Evolutionary conservation across 2,888 invertebrate genomes (phyloP).

Genomic region (Hofmannophila pseudospretella): DNA sequence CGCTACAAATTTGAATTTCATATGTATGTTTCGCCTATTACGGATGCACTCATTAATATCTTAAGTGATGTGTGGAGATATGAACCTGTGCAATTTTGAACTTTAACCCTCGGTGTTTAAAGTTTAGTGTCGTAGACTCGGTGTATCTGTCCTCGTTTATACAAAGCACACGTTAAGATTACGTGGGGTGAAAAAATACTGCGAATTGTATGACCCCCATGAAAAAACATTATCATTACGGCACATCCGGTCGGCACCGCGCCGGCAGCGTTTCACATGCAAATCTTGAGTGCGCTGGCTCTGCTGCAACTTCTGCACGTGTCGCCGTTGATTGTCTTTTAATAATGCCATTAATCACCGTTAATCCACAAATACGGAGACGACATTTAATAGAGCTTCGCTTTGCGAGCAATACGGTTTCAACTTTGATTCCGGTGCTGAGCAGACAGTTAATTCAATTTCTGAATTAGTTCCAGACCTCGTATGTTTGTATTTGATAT

Average conservation of each 20-base stretch:
- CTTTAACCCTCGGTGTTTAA: conserved; percentile 31
- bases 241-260: conserved; percentile 44
- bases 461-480: no score
- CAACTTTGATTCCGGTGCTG: no score
- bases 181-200: conserved; percentile 69
- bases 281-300: conserved; percentile 44
- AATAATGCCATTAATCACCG: no score
- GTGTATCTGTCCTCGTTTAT: conserved; percentile 41
- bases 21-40: conserved; percentile 77
- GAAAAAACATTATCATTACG: conserved; percentile 70
- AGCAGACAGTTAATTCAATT: no score
- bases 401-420: no score
- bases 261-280: conserved; percentile 59
- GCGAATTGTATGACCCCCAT: conserved; percentile 72
- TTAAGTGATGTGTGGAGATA: conserved; percentile 70
- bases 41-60: conserved; percentile 78
- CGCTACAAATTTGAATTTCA: conserved; percentile 77
- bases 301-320: no score
- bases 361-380: no score
- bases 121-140: conserved; percentile 21
- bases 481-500: no score
- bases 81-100: conserved; percentile 35
- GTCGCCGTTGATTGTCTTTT: not conserved
- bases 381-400: no score
- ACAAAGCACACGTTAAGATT: conserved; percentile 65